Conservation (phyloP, 1,140 invertebrate genomes). For the Lethrus apterus region DNA sequence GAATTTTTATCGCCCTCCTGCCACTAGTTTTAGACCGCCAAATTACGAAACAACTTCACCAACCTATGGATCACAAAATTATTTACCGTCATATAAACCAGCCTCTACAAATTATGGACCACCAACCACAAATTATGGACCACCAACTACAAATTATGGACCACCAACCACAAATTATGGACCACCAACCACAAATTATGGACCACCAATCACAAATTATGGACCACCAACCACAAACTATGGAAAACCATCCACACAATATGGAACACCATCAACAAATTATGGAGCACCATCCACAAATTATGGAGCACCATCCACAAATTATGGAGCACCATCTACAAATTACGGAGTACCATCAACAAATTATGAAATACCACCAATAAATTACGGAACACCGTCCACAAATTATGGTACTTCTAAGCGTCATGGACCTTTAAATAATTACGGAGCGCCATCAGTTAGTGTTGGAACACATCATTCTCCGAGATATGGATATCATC, state of each 20-base stretch:
- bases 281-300: background rate
- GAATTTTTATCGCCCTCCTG: no score
- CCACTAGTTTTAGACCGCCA: no score
- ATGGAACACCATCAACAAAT: constrained; percentile 5
- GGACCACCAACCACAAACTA: constrained; percentile 6
- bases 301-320: constrained; percentile 10
- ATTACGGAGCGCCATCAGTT: background rate
- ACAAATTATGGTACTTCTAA: background rate
- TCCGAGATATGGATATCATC: background rate
- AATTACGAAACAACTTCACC: background rate
- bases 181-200: constrained; percentile 8
- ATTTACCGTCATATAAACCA: background rate
- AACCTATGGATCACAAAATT: background rate
- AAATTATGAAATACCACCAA: background rate
- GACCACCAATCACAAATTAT: constrained; percentile 7
- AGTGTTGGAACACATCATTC: constrained; percentile 1
- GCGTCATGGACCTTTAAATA: background rate
- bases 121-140: background rate
- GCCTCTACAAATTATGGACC: background rate
- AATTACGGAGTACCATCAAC: constrained; percentile 7
- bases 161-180: background rate
- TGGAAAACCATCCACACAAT: background rate
- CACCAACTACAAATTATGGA: background rate
- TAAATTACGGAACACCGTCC: background rate
- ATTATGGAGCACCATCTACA: background rate